Evolutionary conservation across 2,797 vertebrate genomes (phyloP).

Genomic region (Betta splendens): DNA sequence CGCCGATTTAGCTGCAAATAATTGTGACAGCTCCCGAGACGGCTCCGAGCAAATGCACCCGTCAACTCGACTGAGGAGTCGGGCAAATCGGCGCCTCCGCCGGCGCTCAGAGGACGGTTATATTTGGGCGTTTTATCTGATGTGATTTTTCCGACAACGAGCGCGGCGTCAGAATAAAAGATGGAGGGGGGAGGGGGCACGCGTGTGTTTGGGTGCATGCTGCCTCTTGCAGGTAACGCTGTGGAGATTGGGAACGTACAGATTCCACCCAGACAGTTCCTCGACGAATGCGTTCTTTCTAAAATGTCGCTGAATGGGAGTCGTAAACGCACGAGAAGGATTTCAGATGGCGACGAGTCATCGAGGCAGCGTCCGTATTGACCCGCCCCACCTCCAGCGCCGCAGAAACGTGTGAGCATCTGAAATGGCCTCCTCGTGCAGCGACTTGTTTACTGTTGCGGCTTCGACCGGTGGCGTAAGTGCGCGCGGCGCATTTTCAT

Average conservation of each 20-base stretch:
- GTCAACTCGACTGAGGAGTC: constrained; percentile 63
- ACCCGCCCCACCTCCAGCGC: neutral
- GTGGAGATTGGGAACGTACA: constrained; percentile 46
- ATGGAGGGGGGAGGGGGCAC: constrained; percentile 16
- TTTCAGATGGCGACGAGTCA: constrained; percentile 12
- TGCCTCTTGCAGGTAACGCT: constrained; percentile 47
- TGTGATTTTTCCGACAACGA: constrained; percentile 43
- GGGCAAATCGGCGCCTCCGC: constrained; percentile 55
- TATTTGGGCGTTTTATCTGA: constrained; percentile 52
- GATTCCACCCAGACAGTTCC: constrained; percentile 1
- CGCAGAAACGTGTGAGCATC: neutral
- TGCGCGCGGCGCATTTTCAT: constrained; percentile 36
- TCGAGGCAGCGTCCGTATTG: neutral
- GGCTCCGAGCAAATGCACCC: constrained; percentile 64
- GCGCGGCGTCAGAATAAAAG: constrained; percentile 27
- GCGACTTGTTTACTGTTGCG: constrained; percentile 10
- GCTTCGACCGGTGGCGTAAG: constrained; percentile 23
- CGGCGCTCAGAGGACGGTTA: constrained; percentile 57
- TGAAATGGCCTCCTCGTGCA: constrained; percentile 1
- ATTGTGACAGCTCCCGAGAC: constrained; percentile 62
- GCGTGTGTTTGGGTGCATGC: constrained; percentile 46
- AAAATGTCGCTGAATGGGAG: constrained; percentile 5
- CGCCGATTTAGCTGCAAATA: constrained; percentile 64
- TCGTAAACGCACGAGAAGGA: neutral
- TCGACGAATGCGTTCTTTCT: constrained; percentile 10